These are phyloP conservation scores for Spinus olivaceus DNA, from an alignment of 2,797 vertebrate genomes.

Conservation along the genomic window DNA sequence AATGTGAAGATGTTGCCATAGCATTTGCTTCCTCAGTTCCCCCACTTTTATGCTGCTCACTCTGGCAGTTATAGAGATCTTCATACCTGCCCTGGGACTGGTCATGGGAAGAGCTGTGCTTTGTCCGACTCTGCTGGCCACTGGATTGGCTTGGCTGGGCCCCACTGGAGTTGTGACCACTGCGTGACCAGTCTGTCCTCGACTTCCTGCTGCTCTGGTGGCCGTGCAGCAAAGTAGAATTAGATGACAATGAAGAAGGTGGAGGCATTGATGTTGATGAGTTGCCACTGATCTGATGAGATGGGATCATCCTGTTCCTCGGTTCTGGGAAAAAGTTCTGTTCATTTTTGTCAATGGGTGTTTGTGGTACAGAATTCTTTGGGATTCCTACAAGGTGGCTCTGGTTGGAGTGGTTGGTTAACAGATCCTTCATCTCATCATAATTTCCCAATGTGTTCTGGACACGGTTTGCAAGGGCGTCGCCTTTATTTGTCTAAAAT, in stretches of 20 bases:
- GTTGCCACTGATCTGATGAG: slow-evolving; percentile 72
- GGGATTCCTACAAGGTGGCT: slow-evolving; percentile 96
- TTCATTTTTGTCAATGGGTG: slow-evolving; percentile 82
- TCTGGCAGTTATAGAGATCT: slow-evolving; percentile 85
- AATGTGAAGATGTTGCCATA: slow-evolving; percentile 77
- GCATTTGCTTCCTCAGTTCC: slow-evolving; percentile 79
- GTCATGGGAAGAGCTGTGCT: slow-evolving; percentile 82
- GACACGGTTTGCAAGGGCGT: slow-evolving; percentile 90
- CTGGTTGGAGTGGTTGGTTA: slow-evolving; percentile 93
- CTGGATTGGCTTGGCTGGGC: slow-evolving; percentile 70
- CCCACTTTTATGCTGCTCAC: slow-evolving; percentile 81
- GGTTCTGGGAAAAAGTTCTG: slow-evolving; percentile 82
- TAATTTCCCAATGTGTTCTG: slow-evolving; percentile 94
- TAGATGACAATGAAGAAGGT: slow-evolving; percentile 75
- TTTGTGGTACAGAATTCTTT: slow-evolving; percentile 83
- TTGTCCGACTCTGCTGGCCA: slow-evolving; percentile 78
- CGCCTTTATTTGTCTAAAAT: slow-evolving; percentile 90
- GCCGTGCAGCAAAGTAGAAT: slow-evolving; percentile 75
- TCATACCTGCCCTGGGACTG: slow-evolving; percentile 82
- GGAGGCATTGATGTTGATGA: slow-evolving; percentile 79
- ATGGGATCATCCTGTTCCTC: slow-evolving; percentile 76
- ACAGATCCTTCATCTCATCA: slow-evolving; percentile 93
- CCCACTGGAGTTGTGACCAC: slow-evolving; percentile 75
- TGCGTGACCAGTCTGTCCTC: slow-evolving; percentile 84
- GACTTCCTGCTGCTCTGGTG: slow-evolving; percentile 86